phyloP scores from a whole-genome alignment of 2,888 invertebrate genomes.

The Trachelus stipa region DNA sequence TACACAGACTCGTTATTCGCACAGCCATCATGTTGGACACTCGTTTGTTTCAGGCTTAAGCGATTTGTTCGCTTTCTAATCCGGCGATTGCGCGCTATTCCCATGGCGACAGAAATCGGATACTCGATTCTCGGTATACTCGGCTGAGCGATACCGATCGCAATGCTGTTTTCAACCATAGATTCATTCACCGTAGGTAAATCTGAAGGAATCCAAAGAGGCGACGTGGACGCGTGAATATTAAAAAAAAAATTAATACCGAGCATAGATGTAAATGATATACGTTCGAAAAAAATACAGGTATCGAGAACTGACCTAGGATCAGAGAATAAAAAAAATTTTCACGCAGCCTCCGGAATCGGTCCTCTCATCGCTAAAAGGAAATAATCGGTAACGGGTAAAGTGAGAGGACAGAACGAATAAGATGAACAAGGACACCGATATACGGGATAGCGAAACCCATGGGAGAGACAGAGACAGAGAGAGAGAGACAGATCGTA shows the following conservation, averaged over 20 bases:
- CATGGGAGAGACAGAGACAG: slow-evolving; percentile 18
- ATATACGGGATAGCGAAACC: neutral
- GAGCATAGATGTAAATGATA: neutral
- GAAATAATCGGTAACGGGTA: slow-evolving; percentile 10
- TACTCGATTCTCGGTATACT: neutral
- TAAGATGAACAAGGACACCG: slow-evolving; percentile 9
- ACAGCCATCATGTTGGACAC: neutral
- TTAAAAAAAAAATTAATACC: neutral
- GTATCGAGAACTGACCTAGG: neutral
- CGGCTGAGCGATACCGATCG: neutral
- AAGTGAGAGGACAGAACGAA: slow-evolving; percentile 18
- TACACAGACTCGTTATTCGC: neutral
- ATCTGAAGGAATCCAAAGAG: neutral
- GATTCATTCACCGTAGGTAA: neutral
- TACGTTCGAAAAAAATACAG: neutral
- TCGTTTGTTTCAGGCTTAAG: neutral
- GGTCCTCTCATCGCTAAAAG: neutral
- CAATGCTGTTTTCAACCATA: neutral
- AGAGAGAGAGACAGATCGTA: slow-evolving; percentile 17
- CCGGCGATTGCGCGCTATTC: neutral
- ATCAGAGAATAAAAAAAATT: neutral
- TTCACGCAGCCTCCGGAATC: neutral
- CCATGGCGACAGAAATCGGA: neutral
- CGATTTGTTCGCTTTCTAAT: neutral
- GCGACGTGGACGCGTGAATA: neutral